These are phyloP conservation scores for Scaptomyza pallida DNA, from an alignment of 1,140 invertebrate genomes.

Conservation along the genomic window DNA sequence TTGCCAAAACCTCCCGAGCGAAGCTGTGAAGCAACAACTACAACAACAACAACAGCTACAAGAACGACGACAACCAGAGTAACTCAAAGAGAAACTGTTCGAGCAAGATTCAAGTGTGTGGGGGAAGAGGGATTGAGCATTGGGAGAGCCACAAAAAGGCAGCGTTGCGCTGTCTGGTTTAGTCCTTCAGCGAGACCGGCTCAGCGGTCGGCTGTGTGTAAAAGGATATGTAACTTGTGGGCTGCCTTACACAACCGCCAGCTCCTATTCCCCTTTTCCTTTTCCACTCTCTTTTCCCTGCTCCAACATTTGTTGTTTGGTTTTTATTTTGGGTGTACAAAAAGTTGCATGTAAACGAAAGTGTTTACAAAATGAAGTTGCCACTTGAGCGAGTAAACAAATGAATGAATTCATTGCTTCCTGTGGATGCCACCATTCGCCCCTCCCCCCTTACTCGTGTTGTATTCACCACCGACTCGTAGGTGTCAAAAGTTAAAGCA, in stretches of 20 bases:
- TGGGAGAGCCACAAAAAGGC: not conserved
- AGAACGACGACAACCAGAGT: constrained; percentile 5
- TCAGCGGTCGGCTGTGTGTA: constrained; percentile 68
- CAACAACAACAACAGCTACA: constrained; percentile 28
- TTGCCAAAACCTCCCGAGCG: constrained; percentile 65
- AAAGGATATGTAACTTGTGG: constrained; percentile 80
- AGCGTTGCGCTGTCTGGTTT: constrained; percentile 18
- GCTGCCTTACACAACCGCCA: constrained; percentile 61
- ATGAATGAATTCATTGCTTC: constrained; percentile 82
- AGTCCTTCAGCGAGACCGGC: constrained; percentile 35
- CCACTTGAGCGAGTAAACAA: constrained; percentile 82
- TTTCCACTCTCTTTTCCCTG: not conserved
- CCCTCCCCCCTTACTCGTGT: constrained; percentile 2
- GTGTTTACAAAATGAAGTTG: constrained; percentile 82
- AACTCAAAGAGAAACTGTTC: constrained; percentile 29
- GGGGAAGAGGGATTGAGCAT: not conserved
- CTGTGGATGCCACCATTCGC: constrained; percentile 7
- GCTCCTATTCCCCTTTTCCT: not conserved
- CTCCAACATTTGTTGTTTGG: constrained; percentile 31
- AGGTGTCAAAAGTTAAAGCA: constrained; percentile 81
- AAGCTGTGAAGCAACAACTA: constrained; percentile 72
- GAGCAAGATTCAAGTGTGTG: not conserved
- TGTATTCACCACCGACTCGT: constrained; percentile 53
- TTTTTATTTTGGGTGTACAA: constrained; percentile 51
- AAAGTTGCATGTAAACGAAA: constrained; percentile 82